These are phyloP conservation scores for Parambassis ranga DNA, from an alignment of 2,797 vertebrate genomes.

Conservation along the genomic window DNA sequence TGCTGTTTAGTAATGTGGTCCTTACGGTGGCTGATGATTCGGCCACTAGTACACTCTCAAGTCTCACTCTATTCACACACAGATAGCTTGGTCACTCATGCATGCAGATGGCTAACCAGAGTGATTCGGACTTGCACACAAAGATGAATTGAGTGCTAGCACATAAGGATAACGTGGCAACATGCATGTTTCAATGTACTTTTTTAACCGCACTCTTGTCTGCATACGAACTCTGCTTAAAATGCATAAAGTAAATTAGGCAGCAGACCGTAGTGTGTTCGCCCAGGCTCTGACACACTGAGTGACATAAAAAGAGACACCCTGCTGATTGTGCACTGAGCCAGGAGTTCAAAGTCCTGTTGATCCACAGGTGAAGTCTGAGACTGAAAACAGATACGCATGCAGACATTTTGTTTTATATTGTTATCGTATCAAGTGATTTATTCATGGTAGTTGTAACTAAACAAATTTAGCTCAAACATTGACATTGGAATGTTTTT, in stretches of 20 bases:
- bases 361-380: conserved; percentile 44
- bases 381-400: conserved; percentile 22
- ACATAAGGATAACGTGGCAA: too few relatives aligned
- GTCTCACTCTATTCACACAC: too few relatives aligned
- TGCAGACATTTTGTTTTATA: not conserved
- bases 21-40: too few relatives aligned
- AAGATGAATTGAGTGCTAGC: too few relatives aligned
- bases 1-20: too few relatives aligned
- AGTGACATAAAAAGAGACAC: conserved; percentile 14
- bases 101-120: too few relatives aligned
- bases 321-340: conserved; percentile 33
- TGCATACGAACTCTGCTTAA: not conserved
- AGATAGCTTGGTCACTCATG: too few relatives aligned
- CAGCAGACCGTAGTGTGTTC: conserved; percentile 25
- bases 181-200: too few relatives aligned
- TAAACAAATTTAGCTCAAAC: not conserved
- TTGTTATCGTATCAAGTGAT: conserved; percentile 1
- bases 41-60: too few relatives aligned
- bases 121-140: too few relatives aligned
- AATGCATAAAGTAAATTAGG: conserved; percentile 28
- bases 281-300: conserved; percentile 6
- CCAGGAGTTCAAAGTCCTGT: conserved; percentile 58
- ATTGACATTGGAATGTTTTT: not conserved
- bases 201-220: too few relatives aligned
- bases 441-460: conserved; percentile 7